A percentile compares a stretch with the other conserved stretches of the same genome.
Conservation (phyloP, 2,113 vertebrate species). For the Mormyrus lacerda region DNA sequence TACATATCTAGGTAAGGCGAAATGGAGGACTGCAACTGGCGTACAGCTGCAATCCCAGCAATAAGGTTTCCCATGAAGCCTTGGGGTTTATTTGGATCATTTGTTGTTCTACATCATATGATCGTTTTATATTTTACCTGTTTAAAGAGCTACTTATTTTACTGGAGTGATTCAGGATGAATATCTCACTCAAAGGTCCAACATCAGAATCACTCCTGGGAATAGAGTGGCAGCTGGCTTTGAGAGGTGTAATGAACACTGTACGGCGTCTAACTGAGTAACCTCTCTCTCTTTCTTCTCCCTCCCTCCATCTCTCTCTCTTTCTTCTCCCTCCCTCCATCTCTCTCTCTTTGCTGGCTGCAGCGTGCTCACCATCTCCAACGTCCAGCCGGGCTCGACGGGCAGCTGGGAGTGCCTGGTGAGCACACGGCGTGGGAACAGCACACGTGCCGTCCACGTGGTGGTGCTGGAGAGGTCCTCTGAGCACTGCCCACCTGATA, state of each 20-base stretch:
- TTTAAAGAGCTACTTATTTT: neutral
- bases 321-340: neutral
- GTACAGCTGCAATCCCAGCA: neutral
- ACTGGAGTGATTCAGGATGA: neutral
- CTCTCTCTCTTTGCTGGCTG: neutral
- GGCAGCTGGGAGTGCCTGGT: slow-evolving; percentile 93
- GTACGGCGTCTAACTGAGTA: neutral
- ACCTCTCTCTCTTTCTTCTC: neutral
- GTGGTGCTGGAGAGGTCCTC: slow-evolving; percentile 88
- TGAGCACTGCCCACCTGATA: slow-evolving; percentile 80
- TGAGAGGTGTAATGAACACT: neutral
- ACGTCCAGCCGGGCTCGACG: slow-evolving; percentile 87
- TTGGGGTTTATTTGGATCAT: neutral
- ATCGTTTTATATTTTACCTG: neutral
- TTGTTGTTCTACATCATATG: neutral
- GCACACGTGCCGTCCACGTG: slow-evolving; percentile 81
- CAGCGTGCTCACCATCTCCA: slow-evolving; percentile 88
- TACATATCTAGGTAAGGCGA: slow-evolving; percentile 80
- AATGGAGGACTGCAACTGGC: neutral
- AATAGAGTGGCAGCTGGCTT: neutral
- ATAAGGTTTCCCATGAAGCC: neutral
- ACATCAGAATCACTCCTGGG: neutral
- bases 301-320: neutral
- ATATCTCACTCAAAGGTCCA: neutral
- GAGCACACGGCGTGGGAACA: slow-evolving; percentile 84